These are phyloP conservation scores for Leptopterna dolabrata DNA, from an alignment of 2,888 invertebrate genomes.

Conservation along the genomic window DNA sequence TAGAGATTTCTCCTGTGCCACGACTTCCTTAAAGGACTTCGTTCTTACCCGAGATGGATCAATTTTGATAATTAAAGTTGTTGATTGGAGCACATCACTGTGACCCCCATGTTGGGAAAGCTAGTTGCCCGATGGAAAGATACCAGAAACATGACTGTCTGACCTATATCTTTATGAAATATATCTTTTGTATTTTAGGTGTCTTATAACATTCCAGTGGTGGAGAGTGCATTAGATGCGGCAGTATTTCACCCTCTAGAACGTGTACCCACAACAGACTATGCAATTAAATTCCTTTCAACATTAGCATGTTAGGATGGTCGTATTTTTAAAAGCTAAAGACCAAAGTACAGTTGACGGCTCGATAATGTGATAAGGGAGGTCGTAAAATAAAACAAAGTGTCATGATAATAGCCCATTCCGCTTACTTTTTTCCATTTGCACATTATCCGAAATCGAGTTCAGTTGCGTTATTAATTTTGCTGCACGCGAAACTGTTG, in stretches of 20 bases:
- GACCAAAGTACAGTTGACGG: not conserved
- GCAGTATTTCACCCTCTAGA: not conserved
- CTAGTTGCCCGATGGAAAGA: too few species aligned
- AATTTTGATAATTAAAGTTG: too few species aligned
- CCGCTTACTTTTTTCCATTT: slow-evolving; percentile 14
- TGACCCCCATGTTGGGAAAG: too few species aligned
- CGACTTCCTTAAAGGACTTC: too few species aligned
- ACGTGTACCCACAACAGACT: not conserved
- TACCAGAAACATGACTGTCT: too few species aligned
- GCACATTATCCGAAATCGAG: slow-evolving; percentile 38
- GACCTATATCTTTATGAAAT: too few species aligned
- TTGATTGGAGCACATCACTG: too few species aligned
- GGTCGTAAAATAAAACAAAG: slow-evolving; percentile 30
- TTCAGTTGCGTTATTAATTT: slow-evolving; percentile 23
- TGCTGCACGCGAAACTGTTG: slow-evolving; percentile 14
- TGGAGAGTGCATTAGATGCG: too few species aligned
- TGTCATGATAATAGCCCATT: slow-evolving; percentile 10
- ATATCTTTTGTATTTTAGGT: too few species aligned
- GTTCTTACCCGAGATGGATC: too few species aligned
- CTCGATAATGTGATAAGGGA: slow-evolving; percentile 22
- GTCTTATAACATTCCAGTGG: too few species aligned
- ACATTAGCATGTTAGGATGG: not conserved
- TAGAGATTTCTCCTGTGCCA: too few species aligned
- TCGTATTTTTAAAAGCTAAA: not conserved
- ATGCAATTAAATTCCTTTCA: not conserved